phyloP scores from a whole-genome alignment of 1,140 invertebrate genomes.

The Proales similis region DNA sequence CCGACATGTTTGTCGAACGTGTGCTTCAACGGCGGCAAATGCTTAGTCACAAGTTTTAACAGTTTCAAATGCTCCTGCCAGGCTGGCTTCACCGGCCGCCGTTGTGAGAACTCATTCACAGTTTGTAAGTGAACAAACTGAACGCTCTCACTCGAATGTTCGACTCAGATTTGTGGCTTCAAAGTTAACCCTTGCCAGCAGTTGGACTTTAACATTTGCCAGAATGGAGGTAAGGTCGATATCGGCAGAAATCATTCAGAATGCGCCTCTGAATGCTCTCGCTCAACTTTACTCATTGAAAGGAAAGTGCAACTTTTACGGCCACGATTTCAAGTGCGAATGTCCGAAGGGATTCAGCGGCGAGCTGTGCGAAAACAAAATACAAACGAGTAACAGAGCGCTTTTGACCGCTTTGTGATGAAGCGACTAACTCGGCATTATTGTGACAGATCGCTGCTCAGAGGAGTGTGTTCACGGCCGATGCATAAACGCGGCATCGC shows the following conservation, averaged over 20 bases:
- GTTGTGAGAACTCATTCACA: slow-evolving; percentile 6
- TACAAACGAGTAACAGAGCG: too few species aligned
- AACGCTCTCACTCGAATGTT: too few species aligned
- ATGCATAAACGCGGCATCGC: background rate
- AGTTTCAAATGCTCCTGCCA: background rate
- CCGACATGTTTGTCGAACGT: background rate
- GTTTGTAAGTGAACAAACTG: background rate
- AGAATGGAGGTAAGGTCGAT: slow-evolving; percentile 15
- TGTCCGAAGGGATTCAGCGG: slow-evolving; percentile 3
- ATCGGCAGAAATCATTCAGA: too few species aligned
- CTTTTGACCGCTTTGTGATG: too few species aligned
- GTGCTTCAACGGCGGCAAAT: slow-evolving; percentile 2
- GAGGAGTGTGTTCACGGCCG: background rate
- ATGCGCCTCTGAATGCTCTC: background rate
- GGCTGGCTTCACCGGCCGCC: background rate
- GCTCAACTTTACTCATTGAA: background rate
- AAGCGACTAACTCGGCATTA: too few species aligned
- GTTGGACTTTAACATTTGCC: background rate
- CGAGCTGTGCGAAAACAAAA: slow-evolving; percentile 9
- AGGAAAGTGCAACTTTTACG: background rate
- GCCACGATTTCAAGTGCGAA: background rate
- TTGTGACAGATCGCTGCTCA: too few species aligned
- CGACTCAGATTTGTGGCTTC: background rate
- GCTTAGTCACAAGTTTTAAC: background rate
- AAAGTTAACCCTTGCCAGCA: background rate